Base-by-base conservation (phyloP, 2,797 vertebrate species). In the Melanogrammus aeglefinus region DNA sequence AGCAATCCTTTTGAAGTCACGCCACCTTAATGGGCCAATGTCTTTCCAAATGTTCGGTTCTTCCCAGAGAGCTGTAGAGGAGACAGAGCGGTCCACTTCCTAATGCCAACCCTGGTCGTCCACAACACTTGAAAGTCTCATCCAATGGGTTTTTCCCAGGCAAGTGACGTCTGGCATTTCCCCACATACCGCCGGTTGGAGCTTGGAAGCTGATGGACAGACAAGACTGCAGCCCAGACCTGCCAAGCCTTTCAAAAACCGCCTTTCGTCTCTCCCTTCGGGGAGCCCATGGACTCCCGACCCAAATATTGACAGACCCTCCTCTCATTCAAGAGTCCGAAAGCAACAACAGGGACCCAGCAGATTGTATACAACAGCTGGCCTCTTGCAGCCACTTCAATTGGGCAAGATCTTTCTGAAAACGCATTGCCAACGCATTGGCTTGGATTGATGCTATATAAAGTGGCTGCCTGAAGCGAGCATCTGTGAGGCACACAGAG, bases 401-500 rank as follows among this genome's bases (percentile, higher is more conserved):
- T 24, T 2, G 13, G 24, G 63, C 24, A 16, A 13, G 63, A n/a
- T 16, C 24, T 27, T 69, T 27, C 63, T 27, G 8, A 69, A 12
- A n/a, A n/a, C n/a, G n/a, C n/a, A 24, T 69, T 69, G 63, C 63
- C 63, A 69, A 69, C 24, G 63, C 63, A 69, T 24, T 69, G 4
- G 27, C 63, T 69, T 69, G 24, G 63, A 69, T 69, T n/a, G 12
- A 69, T 69, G 63, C 16, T 73, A 12, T 69, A 69, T n/a, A n/a
- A 69, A 24, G 63, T 69, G 63, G n/a, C 63, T 69, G 63, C 24
- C 24, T 24, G 63, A n/a, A 69, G n/a, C 16, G 29, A 69, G 63
- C 63, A n/a, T 69, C 63, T 69, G 63, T 69, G 63, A 69, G 63
- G 63, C 63, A 12, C n/a, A n/a, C n/a, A 69, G n/a, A 69, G 63